Conservation (phyloP, 2,113 vertebrate species). For the Elaphurus davidianus region DNA sequence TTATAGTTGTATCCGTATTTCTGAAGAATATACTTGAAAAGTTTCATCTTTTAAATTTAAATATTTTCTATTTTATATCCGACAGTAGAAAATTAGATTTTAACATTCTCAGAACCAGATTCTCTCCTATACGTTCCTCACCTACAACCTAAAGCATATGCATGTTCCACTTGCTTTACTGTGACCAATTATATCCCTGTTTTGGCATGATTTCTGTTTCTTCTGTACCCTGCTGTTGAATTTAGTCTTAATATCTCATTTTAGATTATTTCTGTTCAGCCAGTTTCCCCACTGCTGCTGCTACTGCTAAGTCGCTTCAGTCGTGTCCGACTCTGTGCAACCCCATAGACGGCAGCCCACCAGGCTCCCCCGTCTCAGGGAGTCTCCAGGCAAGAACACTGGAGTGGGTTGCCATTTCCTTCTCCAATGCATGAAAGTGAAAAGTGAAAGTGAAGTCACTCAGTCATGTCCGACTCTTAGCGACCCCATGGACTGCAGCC, state of each 20-base stretch:
- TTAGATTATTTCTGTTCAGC: not conserved
- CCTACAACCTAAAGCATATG: not conserved
- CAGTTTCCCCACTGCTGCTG: not conserved
- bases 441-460: too few species aligned
- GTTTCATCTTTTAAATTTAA: not conserved
- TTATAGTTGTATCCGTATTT: not conserved
- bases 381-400: too few species aligned
- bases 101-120: not conserved
- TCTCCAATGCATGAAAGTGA: too few species aligned
- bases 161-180: not conserved
- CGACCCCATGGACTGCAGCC: too few species aligned
- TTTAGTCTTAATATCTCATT: not conserved
- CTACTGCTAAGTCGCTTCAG: too few species aligned
- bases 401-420: too few species aligned
- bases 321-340: too few species aligned
- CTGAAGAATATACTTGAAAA: not conserved
- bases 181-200: not conserved
- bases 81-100: not conserved
- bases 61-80: not conserved
- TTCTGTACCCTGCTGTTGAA: not conserved
- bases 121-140: accelerated
- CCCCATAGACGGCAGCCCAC: too few species aligned
- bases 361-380: too few species aligned
- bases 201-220: not conserved
- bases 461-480: too few species aligned